Evolutionary conservation across 2,797 vertebrate genomes (phyloP), one percentile per base, ranked within the genome.

Genomic region (Eulemur albifrons): DNA sequence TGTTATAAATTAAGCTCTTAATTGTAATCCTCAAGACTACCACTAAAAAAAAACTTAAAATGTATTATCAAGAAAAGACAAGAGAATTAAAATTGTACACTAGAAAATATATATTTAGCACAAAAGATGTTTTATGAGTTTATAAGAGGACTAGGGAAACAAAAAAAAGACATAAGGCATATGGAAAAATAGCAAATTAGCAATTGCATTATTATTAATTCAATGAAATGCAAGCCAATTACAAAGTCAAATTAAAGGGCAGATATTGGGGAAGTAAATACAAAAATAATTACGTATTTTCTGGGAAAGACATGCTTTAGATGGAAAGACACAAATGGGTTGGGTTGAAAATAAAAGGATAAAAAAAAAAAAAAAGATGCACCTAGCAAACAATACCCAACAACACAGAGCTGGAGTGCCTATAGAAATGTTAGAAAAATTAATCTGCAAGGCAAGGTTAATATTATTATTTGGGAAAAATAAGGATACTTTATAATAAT

Each of bases 41-140:
- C n/a, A 43, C 40, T 73, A 84, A 84, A 77, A 91, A 96, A 90
- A 88, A 92, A 40, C 13, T 87, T 50, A 89, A 96, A 82, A 88
- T 43, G 35, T n/a, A 43, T 63, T 72, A 13, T 69, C 57, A 81
- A 93, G 54, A 96, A 96, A 90, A 65, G 40, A n/a, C 17, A 80
- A 88, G 11, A 35, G 27, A 79, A 73, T 75, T 72, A 80, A 93
- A 91, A 69, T 69, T 21, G 59, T 70, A 40, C 4, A 12, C 30
- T 7, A 73, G 20, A 69, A 90, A 95, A 90, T 59, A 84, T 27
- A 43, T n/a, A 38, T 73, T 86, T 82, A 72, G 67, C 32, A 50
- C 40, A 67, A 15, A 70, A 61, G 27, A 83, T 63, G 15, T 61
- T 90, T 93, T 54, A 83, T 5, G 35, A 48, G 1, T 43, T 88